Evolutionary conservation across 2,888 invertebrate genomes (phyloP), one percentile per base, ranked within the genome.

Genomic region (Corbicula japonica): DNA sequence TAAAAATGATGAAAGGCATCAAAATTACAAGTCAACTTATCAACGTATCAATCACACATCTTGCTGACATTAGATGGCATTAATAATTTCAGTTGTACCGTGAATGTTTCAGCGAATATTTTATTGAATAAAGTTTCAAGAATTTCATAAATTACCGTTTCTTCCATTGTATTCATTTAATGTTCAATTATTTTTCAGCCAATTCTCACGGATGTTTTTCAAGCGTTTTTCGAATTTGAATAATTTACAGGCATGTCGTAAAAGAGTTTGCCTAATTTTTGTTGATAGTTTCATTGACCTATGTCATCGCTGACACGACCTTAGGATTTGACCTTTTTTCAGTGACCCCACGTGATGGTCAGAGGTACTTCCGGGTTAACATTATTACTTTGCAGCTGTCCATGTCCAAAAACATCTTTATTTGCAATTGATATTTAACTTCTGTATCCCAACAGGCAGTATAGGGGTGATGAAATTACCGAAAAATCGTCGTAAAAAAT

Each of bases 281-380:
- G 80, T 80, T 80, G 80, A 80, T 80, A 76, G 72, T 76, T 80
- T 72, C 68, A 76, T 69, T 80, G 80, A 77, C 77, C 78, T 76
- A 76, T 78, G 82, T 78, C 82, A 83, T 63, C 50, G 48, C 54
- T 83, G 82, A 83, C 82, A 83, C 82, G 82, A 79, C 82, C 82
- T 70, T 48, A 56, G 12, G 44, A 35, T 30, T 34, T 76, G 76
- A 78, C 78, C 76, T 69, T 54, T 70, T 44, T 62, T 44, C 5
- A 46, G 46, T 69, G 76, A 72, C 75, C 75, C 69, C 66, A 68
- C 56, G 69, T 65, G 50, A 68, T 63, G 68, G 75, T 58, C 75
- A 73, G 54, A 76, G 72, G 46, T 62, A 80, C 73, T 80, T 80
- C 80, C 80, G 80, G 80, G 73, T 80, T 76, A 80, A 69, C 26